Conservation (phyloP, 92 coral and sea anemone species). For the Micromussa lordhowensis region DNA sequence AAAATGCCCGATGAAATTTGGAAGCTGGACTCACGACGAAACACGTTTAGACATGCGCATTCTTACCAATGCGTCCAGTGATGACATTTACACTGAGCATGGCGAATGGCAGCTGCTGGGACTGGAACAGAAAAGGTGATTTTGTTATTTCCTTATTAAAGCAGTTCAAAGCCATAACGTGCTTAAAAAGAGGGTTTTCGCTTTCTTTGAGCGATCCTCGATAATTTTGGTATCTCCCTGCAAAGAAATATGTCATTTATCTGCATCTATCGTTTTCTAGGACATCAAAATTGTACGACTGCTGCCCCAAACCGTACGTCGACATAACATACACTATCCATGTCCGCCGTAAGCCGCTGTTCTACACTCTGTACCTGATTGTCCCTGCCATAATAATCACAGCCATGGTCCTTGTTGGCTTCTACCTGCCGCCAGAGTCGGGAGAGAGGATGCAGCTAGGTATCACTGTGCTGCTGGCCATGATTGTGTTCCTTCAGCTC, state of each 20-base stretch:
- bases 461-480: conserved; percentile 65
- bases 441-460: conserved; percentile 70
- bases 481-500: conserved; percentile 67
- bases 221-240: background rate
- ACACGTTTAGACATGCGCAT: conserved; percentile 68
- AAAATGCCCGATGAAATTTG: conserved; percentile 63
- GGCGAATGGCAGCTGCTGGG: conserved; percentile 67
- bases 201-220: background rate
- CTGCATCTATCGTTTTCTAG: conserved; percentile 10
- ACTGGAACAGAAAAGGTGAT: conserved; percentile 50
- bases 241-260: background rate
- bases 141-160: background rate
- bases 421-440: conserved; percentile 65
- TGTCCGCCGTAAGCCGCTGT: conserved; percentile 66
- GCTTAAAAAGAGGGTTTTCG: background rate
- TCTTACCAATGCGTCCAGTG: conserved; percentile 61
- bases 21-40: conserved; percentile 65
- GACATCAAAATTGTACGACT: conserved; percentile 52
- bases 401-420: conserved; percentile 58
- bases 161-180: background rate
- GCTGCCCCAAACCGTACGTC: conserved; percentile 72
- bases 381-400: conserved; percentile 66
- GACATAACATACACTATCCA: conserved; percentile 61
- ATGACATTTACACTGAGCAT: conserved; percentile 65
- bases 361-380: conserved; percentile 60